Evolutionary conservation across 2,797 vertebrate species (phyloP), one percentile per base, ranked within the genome.

Genomic region (Lycodopsis pacificus): DNA sequence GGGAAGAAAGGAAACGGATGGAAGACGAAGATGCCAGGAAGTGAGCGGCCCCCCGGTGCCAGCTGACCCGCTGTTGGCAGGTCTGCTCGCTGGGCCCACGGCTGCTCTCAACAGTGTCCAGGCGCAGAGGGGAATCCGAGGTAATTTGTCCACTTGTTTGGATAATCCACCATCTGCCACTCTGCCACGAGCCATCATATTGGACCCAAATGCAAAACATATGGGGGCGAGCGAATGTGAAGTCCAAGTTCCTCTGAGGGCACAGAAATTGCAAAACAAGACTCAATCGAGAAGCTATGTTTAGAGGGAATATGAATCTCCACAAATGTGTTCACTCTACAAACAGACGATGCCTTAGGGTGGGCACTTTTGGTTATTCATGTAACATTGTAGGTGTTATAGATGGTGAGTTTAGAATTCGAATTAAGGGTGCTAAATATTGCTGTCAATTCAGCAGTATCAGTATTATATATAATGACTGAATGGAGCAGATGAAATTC

Each of bases 81-180:
- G 85, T 88, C 79, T 83, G 82, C 38, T 77, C 77, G 69, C 76
- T 79, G 85, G 87, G 86, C 76, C 76, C 85, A 82, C 73, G 54
- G 90, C 78, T 79, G 59, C 83, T 83, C 84, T 89, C 82, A 67
- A 88, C 86, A 57, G 74, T 70, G 84, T 66, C 91, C 87, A 87
- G 82, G 65, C 87, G 12, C 93, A 92, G 91, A 83, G 77, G 90
- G 90, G 90, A 83, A 90, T 75, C 86, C 79, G 77, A 88, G 93
- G 91, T 95, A 94, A 95, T 94, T 92, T 94, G 92, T 91, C 79
- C 82, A 77, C 91, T 94, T 95, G 92, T 94, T 94, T 94, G 92
- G 91, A 93, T 93, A 92, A 93, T 93, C 87, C 89, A 88, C 95
- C 95, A 95, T 95, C 95, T 95, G 95, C 91, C 83, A 72, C 76